Evolutionary conservation across 1,140 invertebrate species (phyloP), one percentile per base, ranked within the genome.

Genomic region (Cephus cinctus): DNA sequence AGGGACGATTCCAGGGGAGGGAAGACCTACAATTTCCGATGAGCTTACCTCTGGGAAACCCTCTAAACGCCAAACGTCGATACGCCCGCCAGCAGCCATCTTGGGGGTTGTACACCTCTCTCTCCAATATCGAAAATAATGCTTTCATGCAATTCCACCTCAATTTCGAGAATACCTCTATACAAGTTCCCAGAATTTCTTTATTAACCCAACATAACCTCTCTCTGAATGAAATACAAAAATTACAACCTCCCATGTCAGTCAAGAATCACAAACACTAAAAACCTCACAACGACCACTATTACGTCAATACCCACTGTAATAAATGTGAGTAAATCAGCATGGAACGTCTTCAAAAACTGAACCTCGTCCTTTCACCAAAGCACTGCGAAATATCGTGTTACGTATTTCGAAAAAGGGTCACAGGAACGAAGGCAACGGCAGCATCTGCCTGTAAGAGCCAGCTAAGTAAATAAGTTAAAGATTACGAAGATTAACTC

Each of bases 21-120:
- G 74, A 76, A 76, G 74, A 71, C 74, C 65, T 46, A 54, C 71
- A 76, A 75, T 62, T 71, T 59, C 72, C 73, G 73, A 75, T 76
- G 74, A 76, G 74, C 74, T 76, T 76, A 76, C 74, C 71, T 73
- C 71, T 57, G 62, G 57, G 71, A 76, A 75, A 75, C 74, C 73
- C 50, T 62, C 45, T 54, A 75, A 74, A 67, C 55, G 67, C 68
- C 62, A 75, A 75, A 75, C 73, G 74, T 75, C 74, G 74, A 76
- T 76, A 76, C 65, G 63, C 63, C 57, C 54, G 61, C 47, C 49
- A 61, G 65, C 72, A 63, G 71, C 73, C 73, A 76, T 76, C 71
- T 76, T 76, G 69, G 63, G 63, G 70, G 64, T 73, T 71, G 67
- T 68, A 52, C 59, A 57, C 57, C 61, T 67, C 58, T 59, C n/a